Base-by-base conservation (phyloP, 2,888 invertebrate genomes). In the Bursaphelenchus okinawaensis region DNA sequence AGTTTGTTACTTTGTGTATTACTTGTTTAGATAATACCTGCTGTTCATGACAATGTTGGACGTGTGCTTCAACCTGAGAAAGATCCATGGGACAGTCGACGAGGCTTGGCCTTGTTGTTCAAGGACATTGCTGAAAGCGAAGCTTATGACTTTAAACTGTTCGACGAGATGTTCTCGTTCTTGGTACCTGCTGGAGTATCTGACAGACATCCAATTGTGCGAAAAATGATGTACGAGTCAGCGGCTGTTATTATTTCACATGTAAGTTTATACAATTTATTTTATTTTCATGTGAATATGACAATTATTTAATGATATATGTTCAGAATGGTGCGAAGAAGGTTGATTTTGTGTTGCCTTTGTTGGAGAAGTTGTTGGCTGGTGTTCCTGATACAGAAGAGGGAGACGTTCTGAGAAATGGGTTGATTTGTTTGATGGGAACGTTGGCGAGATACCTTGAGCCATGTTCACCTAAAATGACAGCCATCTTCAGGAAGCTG, bases 381-480 rank as follows among this genome's bases (percentile, higher is more conserved):
- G 26, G 62, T 19, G 51, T 66, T 20, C 58, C 64, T 16, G 68
- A 73, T 8, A 68, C 29, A 1, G 73, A 40, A 7, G 67, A 68
- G 67, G 92, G 88, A 83, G 98, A 98, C 85, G 89, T 91, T 16
- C 91, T 94, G 61, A 89, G 96, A 22, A 94, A 96, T 84, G 91
- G 93, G 68, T 93, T 98, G 62, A 76, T 98, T 26, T 60, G 58
- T 28, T 62, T 98, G 63, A 93, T 98, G 90, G 98, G 98, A 4
- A 92, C 92, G 0, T 86, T 98, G 75, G 96, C 96, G n/a, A 88
- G 92, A 52, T 94, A 96, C 87, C 88, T 96, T 79, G 89, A 89
- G 70, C 90, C 90, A 69, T 89, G 89, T 71, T 93, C 95, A 85
- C 88, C 89, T 8, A 83, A 68, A 29, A 58, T 77, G 19, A 65